These are phyloP conservation scores for Carabus problematicus DNA, from an alignment of 2,888 invertebrate genomes.

Conservation along the genomic window DNA sequence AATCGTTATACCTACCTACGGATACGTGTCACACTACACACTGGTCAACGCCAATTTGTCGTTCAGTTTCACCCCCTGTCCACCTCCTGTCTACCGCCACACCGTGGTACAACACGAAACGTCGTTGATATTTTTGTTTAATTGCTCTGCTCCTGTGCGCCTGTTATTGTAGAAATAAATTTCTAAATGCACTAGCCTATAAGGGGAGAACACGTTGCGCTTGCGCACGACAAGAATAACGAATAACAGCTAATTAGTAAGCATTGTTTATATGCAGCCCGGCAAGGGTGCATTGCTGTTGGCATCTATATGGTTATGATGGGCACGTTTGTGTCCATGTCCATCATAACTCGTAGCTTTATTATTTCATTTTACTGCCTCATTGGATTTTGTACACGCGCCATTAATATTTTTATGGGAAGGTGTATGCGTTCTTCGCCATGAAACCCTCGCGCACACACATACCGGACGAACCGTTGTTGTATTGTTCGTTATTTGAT, in stretches of 20 bases:
- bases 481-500: too few species aligned
- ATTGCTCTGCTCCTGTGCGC: constrained; percentile 4
- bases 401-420: constrained; percentile 38
- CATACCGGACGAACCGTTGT: too few species aligned
- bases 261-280: constrained; percentile 28
- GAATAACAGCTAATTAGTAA: constrained; percentile 18
- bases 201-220: too few species aligned
- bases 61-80: not conserved
- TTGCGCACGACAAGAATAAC: not conserved
- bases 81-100: too few species aligned
- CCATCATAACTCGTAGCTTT: constrained; percentile 34
- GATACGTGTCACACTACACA: not conserved
- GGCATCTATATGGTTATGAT: constrained; percentile 28
- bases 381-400: constrained; percentile 40
- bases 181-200: too few species aligned
- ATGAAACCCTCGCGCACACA: too few species aligned
- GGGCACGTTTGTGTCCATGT: constrained; percentile 22
- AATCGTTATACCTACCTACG: not conserved
- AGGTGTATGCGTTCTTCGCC: too few species aligned
- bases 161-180: constrained; percentile 1
- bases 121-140: not conserved
- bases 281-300: constrained; percentile 8
- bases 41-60: not conserved
- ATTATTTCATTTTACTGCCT: constrained; percentile 35
- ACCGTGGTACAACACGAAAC: too few species aligned